Percentiles rank a stretch among this genome's conserved stretches.
phyloP scores from a whole-genome alignment of 2,113 vertebrate genomes.

The Mystacornis crossleyi region DNA sequence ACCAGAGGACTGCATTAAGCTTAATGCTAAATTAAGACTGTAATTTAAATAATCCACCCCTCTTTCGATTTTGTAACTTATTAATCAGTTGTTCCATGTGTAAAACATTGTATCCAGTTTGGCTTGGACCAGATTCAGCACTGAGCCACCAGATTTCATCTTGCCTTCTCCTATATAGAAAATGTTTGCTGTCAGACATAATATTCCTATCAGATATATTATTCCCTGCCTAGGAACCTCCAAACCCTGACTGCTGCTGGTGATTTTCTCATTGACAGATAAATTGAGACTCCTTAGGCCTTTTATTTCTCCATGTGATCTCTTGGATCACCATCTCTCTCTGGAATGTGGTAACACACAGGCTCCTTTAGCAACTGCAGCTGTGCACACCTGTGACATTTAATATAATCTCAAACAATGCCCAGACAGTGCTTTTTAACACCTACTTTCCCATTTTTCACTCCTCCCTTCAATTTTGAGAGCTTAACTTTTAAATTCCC shows the following conservation, averaged over 20 bases:
- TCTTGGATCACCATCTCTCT: background rate
- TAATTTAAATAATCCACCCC: background rate
- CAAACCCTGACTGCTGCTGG: background rate
- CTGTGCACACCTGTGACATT: background rate
- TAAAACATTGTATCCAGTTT: background rate
- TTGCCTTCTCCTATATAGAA: background rate
- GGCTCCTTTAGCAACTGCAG: background rate
- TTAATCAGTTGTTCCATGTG: background rate
- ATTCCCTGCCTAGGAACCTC: background rate
- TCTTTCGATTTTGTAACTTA: background rate
- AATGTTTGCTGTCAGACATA: background rate
- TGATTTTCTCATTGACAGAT: background rate
- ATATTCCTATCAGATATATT: background rate
- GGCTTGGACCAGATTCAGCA: background rate
- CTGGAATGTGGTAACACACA: accelerated
- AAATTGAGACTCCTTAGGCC: background rate
- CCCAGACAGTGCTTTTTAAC: background rate
- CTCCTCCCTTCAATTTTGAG: background rate
- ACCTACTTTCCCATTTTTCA: background rate
- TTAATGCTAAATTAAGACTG: background rate
- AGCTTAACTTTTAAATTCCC: background rate
- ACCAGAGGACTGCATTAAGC: background rate
- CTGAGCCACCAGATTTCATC: background rate
- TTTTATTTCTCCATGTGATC: background rate
- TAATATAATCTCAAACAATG: background rate